Evolutionary conservation across 1,140 invertebrate species (phyloP).

Genomic region (Apolygus lucorum): DNA sequence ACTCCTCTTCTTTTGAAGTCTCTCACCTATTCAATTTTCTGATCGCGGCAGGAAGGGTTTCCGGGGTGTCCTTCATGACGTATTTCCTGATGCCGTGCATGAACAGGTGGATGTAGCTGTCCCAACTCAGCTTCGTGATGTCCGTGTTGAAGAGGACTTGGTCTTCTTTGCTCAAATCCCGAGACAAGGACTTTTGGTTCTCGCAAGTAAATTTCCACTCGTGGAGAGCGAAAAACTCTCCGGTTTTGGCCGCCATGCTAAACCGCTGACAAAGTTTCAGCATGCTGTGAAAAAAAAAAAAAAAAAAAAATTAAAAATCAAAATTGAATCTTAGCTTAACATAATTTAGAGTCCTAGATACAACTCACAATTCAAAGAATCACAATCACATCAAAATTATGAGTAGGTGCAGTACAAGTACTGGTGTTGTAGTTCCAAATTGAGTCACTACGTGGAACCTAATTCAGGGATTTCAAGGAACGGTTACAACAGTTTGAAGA

Average conservation of each 20-base stretch:
- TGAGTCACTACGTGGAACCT: too few species aligned
- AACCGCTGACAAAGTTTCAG: slow-evolving; percentile 73
- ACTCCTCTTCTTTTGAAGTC: background rate
- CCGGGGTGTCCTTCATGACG: slow-evolving; percentile 63
- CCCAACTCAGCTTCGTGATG: slow-evolving; percentile 52
- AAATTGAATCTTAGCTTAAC: too few species aligned
- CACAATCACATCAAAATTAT: too few species aligned
- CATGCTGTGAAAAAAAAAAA: slow-evolving; percentile 52
- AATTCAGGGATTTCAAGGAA: too few species aligned
- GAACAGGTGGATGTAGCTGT: slow-evolving; percentile 59
- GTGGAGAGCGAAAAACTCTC: slow-evolving; percentile 78
- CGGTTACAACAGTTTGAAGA: too few species aligned
- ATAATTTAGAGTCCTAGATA: too few species aligned
- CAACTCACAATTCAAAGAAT: too few species aligned
- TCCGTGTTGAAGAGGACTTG: slow-evolving; percentile 50
- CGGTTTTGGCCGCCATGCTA: slow-evolving; percentile 61
- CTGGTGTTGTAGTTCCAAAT: too few species aligned
- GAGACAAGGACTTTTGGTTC: slow-evolving; percentile 59
- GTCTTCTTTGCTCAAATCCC: slow-evolving; percentile 53
- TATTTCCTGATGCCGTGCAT: slow-evolving; percentile 70
- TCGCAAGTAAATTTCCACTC: slow-evolving; percentile 76
- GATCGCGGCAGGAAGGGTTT: slow-evolving; percentile 52
- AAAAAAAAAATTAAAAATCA: too few species aligned
- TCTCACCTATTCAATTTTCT: slow-evolving; percentile 52
- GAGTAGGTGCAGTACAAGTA: too few species aligned